Conservation (phyloP, 1,140 invertebrate genomes). For the Drosophila orena region DNA sequence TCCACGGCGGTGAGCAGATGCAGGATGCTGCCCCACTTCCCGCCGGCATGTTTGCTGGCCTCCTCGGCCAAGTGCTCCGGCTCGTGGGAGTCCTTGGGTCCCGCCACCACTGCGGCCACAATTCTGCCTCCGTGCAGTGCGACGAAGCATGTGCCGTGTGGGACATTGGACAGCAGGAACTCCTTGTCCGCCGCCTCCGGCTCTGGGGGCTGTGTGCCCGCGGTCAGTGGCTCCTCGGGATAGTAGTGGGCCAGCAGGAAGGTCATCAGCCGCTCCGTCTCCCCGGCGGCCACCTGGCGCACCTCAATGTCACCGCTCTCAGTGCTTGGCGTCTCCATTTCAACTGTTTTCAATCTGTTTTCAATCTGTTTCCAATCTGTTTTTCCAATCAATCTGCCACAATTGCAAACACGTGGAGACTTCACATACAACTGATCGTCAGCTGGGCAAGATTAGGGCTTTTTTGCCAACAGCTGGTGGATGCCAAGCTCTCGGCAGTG, state of each 20-base stretch:
- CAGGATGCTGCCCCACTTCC: conserved; percentile 68
- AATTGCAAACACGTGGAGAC: conserved; percentile 18
- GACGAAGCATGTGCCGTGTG: conserved; percentile 51
- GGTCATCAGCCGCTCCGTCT: conserved; percentile 32
- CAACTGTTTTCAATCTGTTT: no score
- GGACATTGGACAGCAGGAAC: conserved; percentile 59
- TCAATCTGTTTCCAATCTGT: no score
- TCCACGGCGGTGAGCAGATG: conserved; percentile 43
- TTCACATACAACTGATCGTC: conserved; percentile 14
- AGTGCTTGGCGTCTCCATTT: no score
- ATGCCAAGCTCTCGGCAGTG: conserved; percentile 6
- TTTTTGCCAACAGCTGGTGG: not conserved
- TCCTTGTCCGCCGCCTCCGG: conserved; percentile 44
- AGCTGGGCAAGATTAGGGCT: not conserved
- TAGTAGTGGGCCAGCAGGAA: conserved; percentile 66
- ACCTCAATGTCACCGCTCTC: conserved; percentile 38
- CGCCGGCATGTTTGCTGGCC: conserved; percentile 12
- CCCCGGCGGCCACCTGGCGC: conserved; percentile 10
- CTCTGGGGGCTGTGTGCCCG: conserved; percentile 44
- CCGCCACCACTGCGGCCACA: conserved; percentile 55
- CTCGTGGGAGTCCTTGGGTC: conserved; percentile 40
- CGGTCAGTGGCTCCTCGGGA: conserved; percentile 61
- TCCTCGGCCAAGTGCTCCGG: conserved; percentile 21
- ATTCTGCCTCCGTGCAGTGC: conserved; percentile 31
- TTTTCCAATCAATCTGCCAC: not conserved